These are phyloP conservation scores for Pelochelys cantorii DNA, from an alignment of 2,797 vertebrate genomes.

Conservation along the genomic window DNA sequence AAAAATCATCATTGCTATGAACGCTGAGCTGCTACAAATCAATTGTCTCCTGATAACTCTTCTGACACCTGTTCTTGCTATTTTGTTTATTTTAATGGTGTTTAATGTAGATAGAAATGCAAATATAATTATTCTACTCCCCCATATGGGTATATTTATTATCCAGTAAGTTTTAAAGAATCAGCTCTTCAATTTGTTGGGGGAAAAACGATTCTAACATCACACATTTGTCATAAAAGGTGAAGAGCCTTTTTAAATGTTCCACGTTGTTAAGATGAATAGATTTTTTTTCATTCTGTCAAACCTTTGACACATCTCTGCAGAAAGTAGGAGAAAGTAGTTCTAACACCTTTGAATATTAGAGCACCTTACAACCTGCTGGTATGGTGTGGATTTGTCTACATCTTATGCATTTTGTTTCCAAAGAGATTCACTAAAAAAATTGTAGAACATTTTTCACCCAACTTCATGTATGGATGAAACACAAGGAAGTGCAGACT, in stretches of 20 bases:
- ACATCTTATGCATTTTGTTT: conserved; percentile 6
- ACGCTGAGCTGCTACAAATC: neutral
- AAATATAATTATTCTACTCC: neutral
- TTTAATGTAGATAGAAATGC: neutral
- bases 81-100: neutral
- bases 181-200: neutral
- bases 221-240: neutral
- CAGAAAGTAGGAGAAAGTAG: neutral
- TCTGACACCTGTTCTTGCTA: neutral
- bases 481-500: conserved; percentile 11
- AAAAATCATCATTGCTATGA: neutral
- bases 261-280: conserved; percentile 18
- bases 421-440: conserved; percentile 20
- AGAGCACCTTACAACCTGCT: conserved; percentile 37
- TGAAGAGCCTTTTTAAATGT: conserved; percentile 6
- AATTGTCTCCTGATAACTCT: neutral
- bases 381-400: neutral
- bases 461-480: conserved; percentile 21
- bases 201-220: neutral
- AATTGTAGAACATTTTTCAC: conserved; percentile 18
- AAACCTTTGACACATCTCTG: conserved; percentile 6
- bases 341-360: conserved; percentile 42
- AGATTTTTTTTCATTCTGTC: neutral
- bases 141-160: neutral
- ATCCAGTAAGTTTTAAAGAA: conserved; percentile 7